Percentiles rank a stretch among this genome's conserved stretches.
Conservation (phyloP, 1,140 invertebrate genomes). For the Saccostrea echinata region DNA sequence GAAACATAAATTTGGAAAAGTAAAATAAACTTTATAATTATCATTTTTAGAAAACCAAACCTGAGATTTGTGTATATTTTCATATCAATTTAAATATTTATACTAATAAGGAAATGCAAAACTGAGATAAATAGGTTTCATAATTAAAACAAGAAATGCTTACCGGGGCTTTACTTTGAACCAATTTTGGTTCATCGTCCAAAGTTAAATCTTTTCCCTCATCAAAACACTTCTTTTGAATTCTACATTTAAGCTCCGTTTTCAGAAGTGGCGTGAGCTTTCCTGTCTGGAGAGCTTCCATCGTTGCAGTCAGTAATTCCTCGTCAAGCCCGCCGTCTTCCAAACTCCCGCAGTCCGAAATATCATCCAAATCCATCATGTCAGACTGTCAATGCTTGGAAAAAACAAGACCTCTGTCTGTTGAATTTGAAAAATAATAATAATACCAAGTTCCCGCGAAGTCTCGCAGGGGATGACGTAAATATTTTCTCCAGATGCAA, state of each 20-base stretch:
- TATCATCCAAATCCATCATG: slow-evolving; percentile 22
- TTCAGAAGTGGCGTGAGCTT: slow-evolving; percentile 92
- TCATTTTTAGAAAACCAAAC: background rate
- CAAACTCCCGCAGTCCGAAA: slow-evolving; percentile 1
- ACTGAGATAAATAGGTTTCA: background rate
- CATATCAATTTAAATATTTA: background rate
- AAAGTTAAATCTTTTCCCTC: slow-evolving; percentile 71
- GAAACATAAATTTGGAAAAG: background rate
- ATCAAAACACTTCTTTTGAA: slow-evolving; percentile 89
- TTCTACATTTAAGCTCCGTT: slow-evolving; percentile 92
- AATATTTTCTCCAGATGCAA: slow-evolving; percentile 47
- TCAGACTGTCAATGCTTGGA: background rate
- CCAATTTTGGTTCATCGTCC: slow-evolving; percentile 16
- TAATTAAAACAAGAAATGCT: background rate
- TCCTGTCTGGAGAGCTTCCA: slow-evolving; percentile 48
- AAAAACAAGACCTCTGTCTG: slow-evolving; percentile 35
- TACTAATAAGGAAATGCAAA: background rate
- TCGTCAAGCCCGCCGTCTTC: slow-evolving; percentile 38
- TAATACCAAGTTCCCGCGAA: slow-evolving; percentile 53
- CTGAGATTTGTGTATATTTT: background rate
- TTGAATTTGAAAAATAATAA: slow-evolving; percentile 40
- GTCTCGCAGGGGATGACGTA: slow-evolving; percentile 58
- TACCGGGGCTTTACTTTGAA: slow-evolving; percentile 46
- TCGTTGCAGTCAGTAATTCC: slow-evolving; percentile 42
- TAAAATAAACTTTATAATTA: background rate